Conservation (phyloP, 2,888 invertebrate genomes). For the Erebia epiphron region DNA sequence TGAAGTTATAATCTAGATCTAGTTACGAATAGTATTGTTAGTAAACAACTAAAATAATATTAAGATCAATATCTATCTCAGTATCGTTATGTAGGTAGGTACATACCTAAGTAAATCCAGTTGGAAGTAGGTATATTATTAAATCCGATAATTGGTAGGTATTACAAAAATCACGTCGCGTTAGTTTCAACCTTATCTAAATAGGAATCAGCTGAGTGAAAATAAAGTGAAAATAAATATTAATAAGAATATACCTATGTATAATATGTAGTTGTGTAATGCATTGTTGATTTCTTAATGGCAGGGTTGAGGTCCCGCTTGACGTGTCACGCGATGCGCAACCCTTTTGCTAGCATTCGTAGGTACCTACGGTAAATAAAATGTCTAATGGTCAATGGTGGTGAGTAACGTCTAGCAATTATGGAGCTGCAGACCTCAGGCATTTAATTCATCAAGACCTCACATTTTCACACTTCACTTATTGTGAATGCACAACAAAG, state of each 20-base stretch:
- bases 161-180: constrained; percentile 32
- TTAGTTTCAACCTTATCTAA: constrained; percentile 37
- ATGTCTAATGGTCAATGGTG: too few relatives aligned
- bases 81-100: neutral
- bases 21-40: too few relatives aligned
- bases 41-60: neutral
- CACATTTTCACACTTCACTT: too few relatives aligned
- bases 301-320: constrained; percentile 34
- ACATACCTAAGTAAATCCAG: neutral
- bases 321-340: constrained; percentile 38
- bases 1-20: too few relatives aligned
- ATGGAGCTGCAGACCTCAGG: too few relatives aligned
- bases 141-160: constrained; percentile 18
- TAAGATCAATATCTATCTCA: neutral
- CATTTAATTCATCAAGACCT: too few relatives aligned
- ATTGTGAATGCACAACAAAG: too few relatives aligned
- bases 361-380: constrained; percentile 17
- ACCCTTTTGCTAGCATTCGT: constrained; percentile 31
- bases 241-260: constrained; percentile 30
- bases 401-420: too few relatives aligned
- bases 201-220: constrained; percentile 39
- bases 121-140: constrained; percentile 27
- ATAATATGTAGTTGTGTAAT: constrained; percentile 20
- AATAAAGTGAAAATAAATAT: constrained; percentile 27
- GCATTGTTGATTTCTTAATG: constrained; percentile 34